Base-by-base conservation (phyloP, 2,113 vertebrate genomes). In the Corvus hawaiiensis region DNA sequence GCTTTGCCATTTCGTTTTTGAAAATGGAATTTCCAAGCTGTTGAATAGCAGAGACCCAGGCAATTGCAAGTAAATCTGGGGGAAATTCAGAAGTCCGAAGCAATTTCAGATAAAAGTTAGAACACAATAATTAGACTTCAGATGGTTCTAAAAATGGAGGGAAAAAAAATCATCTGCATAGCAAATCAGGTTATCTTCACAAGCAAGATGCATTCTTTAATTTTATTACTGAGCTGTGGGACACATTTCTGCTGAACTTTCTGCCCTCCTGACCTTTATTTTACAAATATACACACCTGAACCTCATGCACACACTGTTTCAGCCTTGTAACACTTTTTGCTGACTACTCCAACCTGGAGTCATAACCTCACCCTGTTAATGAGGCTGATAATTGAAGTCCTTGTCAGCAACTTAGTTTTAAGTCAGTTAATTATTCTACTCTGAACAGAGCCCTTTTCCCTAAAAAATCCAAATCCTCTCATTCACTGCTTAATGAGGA, bases 41-140 rank as follows among this genome's bases (percentile, higher is more conserved):
- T 27, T 54, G 93, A 91, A 55, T 83, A 74, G 21, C 37, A 71
- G 62, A 87, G 43, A 58, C 26, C 23, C 46, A 87, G 56, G 19
- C 51, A 92, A 80, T 92, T 89, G 39, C 61, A 62, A 48, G 44
- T 4, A 86, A 90, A 88, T 49, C 58, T 54, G 32, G 8, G 27
- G 32, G 43, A 95, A 95, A 93, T 90, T 90, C 71, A 66, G 27
- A 54, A 92, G 63, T 77, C 55, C 37, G 24, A 80, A 93, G 46
- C 59, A 85, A 62, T 88, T 94, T 95, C 79, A 88, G 67, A 66
- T 84, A 83, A 88, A 88, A 73, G 43, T 83, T 88, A 66, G 49
- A 76, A 61, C 12, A 9, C 16, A 7, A 51, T 78, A 54, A 68
- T 14, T 21, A 9, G 35, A 56, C 58, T 69, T 90, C 32, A 69